Evolutionary conservation across 2,113 vertebrate genomes (phyloP).

Genomic region (Periophthalmodon schlosseri): DNA sequence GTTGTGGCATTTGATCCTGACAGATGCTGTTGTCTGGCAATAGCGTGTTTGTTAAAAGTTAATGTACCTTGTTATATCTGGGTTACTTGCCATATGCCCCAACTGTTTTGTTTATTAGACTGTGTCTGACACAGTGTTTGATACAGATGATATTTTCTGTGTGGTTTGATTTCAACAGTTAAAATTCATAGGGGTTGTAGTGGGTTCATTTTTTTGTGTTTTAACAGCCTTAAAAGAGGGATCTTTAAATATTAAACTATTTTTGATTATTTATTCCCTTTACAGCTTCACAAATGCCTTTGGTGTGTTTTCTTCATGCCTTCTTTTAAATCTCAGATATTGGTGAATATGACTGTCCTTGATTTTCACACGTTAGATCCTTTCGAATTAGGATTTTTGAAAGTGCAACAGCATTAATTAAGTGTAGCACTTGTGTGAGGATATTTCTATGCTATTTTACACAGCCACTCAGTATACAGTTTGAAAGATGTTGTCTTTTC

Average conservation of each 20-base stretch:
- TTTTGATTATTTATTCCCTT: constrained; percentile 27
- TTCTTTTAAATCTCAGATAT: constrained; percentile 31
- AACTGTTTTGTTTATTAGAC: constrained; percentile 18
- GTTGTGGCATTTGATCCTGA: constrained; percentile 82
- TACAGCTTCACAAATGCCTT: constrained; percentile 51
- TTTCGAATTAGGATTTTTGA: constrained; percentile 35
- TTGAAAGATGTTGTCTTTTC: constrained; percentile 66
- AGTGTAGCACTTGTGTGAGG: constrained; percentile 38
- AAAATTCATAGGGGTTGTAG: constrained; percentile 35
- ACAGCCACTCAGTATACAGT: constrained; percentile 47
- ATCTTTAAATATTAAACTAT: constrained; percentile 1
- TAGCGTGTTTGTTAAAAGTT: constrained; percentile 83
- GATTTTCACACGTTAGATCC: constrained; percentile 21
- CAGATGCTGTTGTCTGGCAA: constrained; percentile 82
- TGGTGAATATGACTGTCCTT: constrained; percentile 14
- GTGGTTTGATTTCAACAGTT: constrained; percentile 54
- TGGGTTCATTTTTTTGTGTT: constrained; percentile 38
- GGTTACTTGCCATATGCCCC: constrained; percentile 86
- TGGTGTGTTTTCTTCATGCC: constrained; percentile 32
- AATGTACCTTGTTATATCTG: constrained; percentile 88
- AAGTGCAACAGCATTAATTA: constrained; percentile 22
- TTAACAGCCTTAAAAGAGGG: constrained; percentile 42
- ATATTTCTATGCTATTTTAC: constrained; percentile 59
- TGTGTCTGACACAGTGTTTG: constrained; percentile 28
- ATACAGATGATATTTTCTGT: constrained; percentile 49